Base-by-base conservation (phyloP, 2,797 vertebrate genomes). In the Periparus ater region DNA sequence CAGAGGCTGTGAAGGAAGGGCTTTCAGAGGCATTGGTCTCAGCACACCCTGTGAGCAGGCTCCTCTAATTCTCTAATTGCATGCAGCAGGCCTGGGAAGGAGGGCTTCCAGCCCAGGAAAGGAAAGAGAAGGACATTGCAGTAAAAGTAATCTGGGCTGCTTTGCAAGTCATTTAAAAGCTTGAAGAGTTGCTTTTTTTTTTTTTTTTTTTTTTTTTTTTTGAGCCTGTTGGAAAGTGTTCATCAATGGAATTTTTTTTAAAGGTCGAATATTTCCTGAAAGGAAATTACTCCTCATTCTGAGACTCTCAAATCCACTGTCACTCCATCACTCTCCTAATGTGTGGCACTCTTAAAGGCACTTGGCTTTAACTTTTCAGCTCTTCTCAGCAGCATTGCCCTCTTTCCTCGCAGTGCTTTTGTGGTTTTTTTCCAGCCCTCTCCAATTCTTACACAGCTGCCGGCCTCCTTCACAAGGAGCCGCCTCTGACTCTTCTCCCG, bases 241-340 rank as follows among this genome's bases (percentile, higher is more conserved):
- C 82, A 65, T 88, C 82, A 89, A 60, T 74, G 42, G 68, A 80
- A 32, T 55, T 61, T 48, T 73, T 78, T 78, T 47, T 51, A 80
- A 91, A 96, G 74, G 82, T 90, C 9, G 0, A 29, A 1, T 90
- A 89, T 94, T 95, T 97, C 76, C 79, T 88, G 60, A 78, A 84
- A 91, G 91, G 73, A 92, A 96, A 92, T 96, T 91, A 79, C 82
- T 91, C 80, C 88, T 96, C 48, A 26, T 92, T 92, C 87, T 57
- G 92, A 70, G 50, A 89, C 48, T 84, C 87, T 90, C 71, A 72
- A 63, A 82, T 93, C 92, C 51, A 21, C 73, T 80, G 62, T 85
- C 88, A 84, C 66, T 94, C 85, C 44, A 70, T 84, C 79, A 50
- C 73, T 91, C 30, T 80, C 40, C 70, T 86, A 58, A 86, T 63